Base-by-base conservation (phyloP, 2,888 invertebrate species). In the Tethea ocularis region DNA sequence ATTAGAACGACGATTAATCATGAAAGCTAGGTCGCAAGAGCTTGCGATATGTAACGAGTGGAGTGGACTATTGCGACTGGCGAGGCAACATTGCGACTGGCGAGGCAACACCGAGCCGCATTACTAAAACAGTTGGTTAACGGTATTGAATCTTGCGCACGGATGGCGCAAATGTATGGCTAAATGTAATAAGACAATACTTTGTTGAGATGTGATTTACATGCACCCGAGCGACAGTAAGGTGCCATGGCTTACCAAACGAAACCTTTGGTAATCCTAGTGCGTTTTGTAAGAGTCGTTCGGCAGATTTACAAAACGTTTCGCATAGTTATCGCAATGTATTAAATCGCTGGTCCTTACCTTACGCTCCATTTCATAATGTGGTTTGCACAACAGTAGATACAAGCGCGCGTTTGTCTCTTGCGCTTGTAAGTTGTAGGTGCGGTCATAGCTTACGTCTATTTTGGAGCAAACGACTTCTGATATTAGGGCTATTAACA, bases 1-100 rank as follows among this genome's bases (percentile, higher is more conserved):
- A 73, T 83, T 79, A 78, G 85, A 82, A 75, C 86, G 74, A 77
- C 80, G 78, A 85, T 86, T 85, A 86, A 84, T 86, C 84, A 86
- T 80, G 83, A 85, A 87, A 88, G 87, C 83, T 83, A 77, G 78
- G 80, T 77, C 87, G 92, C 90, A 90, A 91, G 88, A 89, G 87
- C 89, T 91, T 91, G 92, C 91, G 84, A 91, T 91, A 88, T 87
- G 86, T 88, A 86, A 83, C 87, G 77, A 82, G 82, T 77, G 72
- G 70, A 64, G 64, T 58, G 73, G 75, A 80, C 79, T 84, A 83
- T 88, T 88, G 88, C 89, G 77, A 85, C 86, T 77, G 54, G 74
- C 78, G 78, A 77, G 78, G 83, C 82, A 82, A 83, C 77, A 77
- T n/a, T n/a, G n/a, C n/a, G n/a, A 85, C 86, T 77, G 54, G 74